Evolutionary conservation across 2,888 invertebrate species (phyloP).

Genomic region (Schizaphis graminum): DNA sequence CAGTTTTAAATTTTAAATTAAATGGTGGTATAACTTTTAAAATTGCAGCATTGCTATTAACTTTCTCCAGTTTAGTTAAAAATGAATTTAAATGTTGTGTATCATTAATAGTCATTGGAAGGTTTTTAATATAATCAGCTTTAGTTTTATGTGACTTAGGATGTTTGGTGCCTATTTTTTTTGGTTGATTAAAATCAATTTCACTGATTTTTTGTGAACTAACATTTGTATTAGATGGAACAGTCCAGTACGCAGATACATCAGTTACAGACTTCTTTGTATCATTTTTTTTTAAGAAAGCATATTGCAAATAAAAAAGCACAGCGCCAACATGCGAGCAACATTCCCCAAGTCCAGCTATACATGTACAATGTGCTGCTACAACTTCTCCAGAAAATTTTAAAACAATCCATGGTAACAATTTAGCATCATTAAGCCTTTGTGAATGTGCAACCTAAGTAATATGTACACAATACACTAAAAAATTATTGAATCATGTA

Average conservation of each 20-base stretch:
- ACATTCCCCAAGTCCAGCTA: constrained; percentile 19
- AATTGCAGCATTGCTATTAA: constrained; percentile 5
- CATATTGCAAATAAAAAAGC: constrained; percentile 35
- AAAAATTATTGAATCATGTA: background rate
- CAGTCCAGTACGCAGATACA: constrained; percentile 30
- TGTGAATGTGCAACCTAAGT: constrained; percentile 22
- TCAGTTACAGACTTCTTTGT: constrained; percentile 20
- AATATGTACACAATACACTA: constrained; percentile 4
- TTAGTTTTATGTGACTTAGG: background rate
- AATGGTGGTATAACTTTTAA: constrained; percentile 25
- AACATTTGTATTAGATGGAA: background rate
- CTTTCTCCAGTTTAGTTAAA: too few relatives aligned
- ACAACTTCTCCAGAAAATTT: background rate
- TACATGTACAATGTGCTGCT: constrained; percentile 36
- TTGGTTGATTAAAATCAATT: constrained; percentile 35
- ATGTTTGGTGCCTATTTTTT: background rate
- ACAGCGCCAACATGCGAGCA: constrained; percentile 15
- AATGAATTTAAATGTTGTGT: too few relatives aligned
- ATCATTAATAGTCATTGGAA: background rate
- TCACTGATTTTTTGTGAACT: background rate
- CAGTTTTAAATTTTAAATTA: constrained; percentile 27
- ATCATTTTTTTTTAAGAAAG: constrained; percentile 24
- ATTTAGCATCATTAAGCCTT: constrained; percentile 1
- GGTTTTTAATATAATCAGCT: constrained; percentile 13
- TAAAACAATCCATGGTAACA: constrained; percentile 8